Conservation (phyloP, 2,888 invertebrate genomes). For the Eupithecia dodoneata region DNA sequence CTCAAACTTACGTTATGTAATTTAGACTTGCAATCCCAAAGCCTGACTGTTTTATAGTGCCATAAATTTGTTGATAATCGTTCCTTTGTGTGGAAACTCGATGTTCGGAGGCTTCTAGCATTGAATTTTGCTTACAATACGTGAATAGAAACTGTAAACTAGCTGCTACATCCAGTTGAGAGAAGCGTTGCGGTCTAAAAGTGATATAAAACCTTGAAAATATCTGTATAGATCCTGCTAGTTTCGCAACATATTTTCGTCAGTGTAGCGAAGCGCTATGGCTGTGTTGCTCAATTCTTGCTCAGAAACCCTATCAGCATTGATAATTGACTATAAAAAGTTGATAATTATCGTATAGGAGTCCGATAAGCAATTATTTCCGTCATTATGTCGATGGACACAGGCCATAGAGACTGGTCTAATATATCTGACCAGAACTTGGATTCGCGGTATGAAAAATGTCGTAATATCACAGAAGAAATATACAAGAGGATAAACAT, state of each 20-base stretch:
- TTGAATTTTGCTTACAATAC: conserved; percentile 46
- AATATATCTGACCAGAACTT: conserved; percentile 55
- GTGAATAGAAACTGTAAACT: conserved; percentile 35
- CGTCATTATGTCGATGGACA: conserved; percentile 66
- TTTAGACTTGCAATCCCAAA: conserved; percentile 63
- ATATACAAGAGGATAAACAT: conserved; percentile 80
- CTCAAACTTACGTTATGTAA: conserved; percentile 63
- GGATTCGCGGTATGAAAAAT: conserved; percentile 75
- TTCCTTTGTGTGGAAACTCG: conserved; percentile 73
- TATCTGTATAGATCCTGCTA: conserved; percentile 13
- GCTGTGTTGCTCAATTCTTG: conserved; percentile 57
- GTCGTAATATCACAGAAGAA: conserved; percentile 77
- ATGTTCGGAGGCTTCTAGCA: conserved; percentile 56
- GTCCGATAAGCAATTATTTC: conserved; percentile 49
- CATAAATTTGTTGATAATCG: conserved; percentile 74
- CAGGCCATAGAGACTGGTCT: conserved; percentile 56
- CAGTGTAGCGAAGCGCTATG: conserved; percentile 53
- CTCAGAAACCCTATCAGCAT: conserved; percentile 50
- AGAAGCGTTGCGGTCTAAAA: conserved; percentile 31
- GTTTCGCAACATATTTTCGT: conserved; percentile 55
- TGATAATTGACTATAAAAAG: conserved; percentile 50
- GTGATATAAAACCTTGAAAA: conserved; percentile 39
- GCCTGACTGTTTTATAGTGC: conserved; percentile 72
- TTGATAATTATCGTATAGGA: conserved; percentile 60
- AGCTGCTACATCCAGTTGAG: conserved; percentile 40